Evolutionary conservation across 2,888 invertebrate species (phyloP).

Genomic region (Griposia aprilina): DNA sequence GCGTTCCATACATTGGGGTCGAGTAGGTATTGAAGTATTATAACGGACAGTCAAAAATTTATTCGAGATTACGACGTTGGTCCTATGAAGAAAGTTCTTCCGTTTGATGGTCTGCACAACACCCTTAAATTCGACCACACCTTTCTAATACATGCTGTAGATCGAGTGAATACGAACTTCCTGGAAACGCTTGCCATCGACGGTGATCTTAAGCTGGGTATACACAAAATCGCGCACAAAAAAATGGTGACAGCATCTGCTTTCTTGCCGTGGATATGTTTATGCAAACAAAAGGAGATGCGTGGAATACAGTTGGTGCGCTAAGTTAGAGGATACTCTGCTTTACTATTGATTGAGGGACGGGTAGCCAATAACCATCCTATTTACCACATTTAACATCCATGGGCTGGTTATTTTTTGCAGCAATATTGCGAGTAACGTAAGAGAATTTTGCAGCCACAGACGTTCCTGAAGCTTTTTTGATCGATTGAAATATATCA

Average conservation of each 20-base stretch:
- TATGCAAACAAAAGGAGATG: neutral
- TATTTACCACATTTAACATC: neutral
- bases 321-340: neutral
- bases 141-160: neutral
- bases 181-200: no score
- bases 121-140: neutral
- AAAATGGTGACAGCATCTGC: no score
- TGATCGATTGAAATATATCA: neutral
- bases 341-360: neutral
- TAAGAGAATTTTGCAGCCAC: no score
- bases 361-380: neutral
- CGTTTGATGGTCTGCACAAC: neutral
- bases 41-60: no score
- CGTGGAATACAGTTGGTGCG: neutral
- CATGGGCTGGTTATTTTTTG: neutral
- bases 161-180: no score
- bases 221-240: no score
- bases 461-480: no score
- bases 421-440: no score
- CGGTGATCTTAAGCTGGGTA: no score
- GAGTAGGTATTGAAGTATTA: no score
- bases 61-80: neutral
- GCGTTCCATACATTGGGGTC: neutral
- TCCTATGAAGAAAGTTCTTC: neutral
- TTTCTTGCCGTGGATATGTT: neutral